phyloP scores from a whole-genome alignment of 2,888 invertebrate genomes.

The Orchestes rusci region DNA sequence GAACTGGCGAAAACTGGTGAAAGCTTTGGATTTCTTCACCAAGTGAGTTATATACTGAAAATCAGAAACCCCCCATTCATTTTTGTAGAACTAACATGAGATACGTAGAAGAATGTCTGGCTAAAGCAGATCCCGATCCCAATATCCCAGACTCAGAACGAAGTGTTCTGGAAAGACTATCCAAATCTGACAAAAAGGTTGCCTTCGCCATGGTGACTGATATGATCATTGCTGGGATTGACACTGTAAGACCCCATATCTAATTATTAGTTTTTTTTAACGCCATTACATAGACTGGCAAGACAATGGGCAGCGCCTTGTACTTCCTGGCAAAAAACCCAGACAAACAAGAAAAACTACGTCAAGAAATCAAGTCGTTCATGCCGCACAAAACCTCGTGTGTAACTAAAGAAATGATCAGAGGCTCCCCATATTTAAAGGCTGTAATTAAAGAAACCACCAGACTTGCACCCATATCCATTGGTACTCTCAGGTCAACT shows the following conservation, averaged over 20 bases:
- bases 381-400: conserved; percentile 34
- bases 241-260: conserved; percentile 63
- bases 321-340: conserved; percentile 44
- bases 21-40: conserved; percentile 41
- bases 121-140: conserved; percentile 25
- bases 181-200: conserved; percentile 53
- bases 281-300: conserved; percentile 48
- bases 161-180: conserved; percentile 58
- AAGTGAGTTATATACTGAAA: conserved; percentile 14
- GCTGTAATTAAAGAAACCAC: conserved; percentile 59
- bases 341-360: conserved; percentile 41
- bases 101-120: conserved; percentile 33
- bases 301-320: conserved; percentile 41
- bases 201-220: conserved; percentile 63
- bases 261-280: no score
- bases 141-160: conserved; percentile 43
- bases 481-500: conserved; percentile 30
- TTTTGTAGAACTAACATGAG: conserved; percentile 32
- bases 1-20: conserved; percentile 35
- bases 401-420: conserved; percentile 40
- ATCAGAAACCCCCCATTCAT: not conserved
- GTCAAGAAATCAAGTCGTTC: conserved; percentile 38
- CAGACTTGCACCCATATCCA: conserved; percentile 38
- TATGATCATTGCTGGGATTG: conserved; percentile 63
- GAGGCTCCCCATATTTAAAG: conserved; percentile 47